phyloP scores from a whole-genome alignment of 2,113 vertebrate species.

The Tragelaphus scriptus region DNA sequence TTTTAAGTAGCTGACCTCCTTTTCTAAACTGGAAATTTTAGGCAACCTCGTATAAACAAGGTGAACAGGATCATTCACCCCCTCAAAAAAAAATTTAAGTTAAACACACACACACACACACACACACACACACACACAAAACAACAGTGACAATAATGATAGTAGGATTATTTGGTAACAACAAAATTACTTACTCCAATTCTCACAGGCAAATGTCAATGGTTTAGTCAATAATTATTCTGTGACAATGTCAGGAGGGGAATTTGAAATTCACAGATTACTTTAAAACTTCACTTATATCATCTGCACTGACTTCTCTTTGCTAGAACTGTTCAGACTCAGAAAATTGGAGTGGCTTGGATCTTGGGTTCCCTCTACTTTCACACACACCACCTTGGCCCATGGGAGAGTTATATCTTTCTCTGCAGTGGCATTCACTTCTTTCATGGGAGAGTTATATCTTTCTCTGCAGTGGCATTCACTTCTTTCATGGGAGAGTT shows the following conservation, averaged over 20 bases:
- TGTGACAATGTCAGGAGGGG: background rate
- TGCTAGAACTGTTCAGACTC: background rate
- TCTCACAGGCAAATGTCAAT: background rate
- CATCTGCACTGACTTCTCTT: background rate
- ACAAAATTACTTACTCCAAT: background rate
- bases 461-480: background rate
- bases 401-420: background rate
- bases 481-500: too few species aligned
- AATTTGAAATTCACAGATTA: background rate
- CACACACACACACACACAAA: background rate
- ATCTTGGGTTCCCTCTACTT: background rate
- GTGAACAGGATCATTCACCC: background rate
- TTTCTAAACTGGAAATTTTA: background rate
- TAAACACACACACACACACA: background rate
- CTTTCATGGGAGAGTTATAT: background rate
- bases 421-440: background rate
- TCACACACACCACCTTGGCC: background rate
- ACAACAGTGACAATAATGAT: background rate
- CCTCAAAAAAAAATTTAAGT: background rate
- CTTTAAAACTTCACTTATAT: background rate
- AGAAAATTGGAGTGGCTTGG: background rate
- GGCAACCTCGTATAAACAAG: background rate
- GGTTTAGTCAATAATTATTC: background rate
- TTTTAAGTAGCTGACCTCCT: background rate
- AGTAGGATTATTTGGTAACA: background rate